Evolutionary conservation across 2,113 vertebrate species (phyloP), one percentile per base, ranked within the genome.

Genomic region (Tupaia tana): DNA sequence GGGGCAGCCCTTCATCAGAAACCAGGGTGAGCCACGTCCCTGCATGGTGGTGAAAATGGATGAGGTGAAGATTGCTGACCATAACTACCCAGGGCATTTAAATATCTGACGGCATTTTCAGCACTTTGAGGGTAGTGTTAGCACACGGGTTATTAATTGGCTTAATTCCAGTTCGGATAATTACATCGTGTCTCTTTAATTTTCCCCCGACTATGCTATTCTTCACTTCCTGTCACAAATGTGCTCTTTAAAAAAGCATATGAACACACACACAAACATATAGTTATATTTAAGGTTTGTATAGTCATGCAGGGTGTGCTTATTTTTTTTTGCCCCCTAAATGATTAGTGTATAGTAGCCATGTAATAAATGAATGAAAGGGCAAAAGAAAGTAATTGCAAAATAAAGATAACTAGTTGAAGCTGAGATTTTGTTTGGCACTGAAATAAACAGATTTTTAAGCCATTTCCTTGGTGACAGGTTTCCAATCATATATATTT

Each of bases 381-480:
- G n/a, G 86, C 27, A 84, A 92, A 94, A 95, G 90, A 95, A 95
- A 96, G 74, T 92, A n/a, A 70, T 89, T 54, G 58, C 16, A 93
- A 97, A 97, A 97, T 79, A 94, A 93, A 84, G 86, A 86, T 77
- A 89, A 96, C 92, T 90, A 95, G 58, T 61, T 95, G 86, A 97
- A 92, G 63, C 75, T 94, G 87, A 96, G 70, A 86, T 95, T 95
- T 96, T 66, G 31, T 80, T 93, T 86, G 80, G 56, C 67, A 95
- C n/a, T 84, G 79, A 97, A 95, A 92, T 90, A 97, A 96, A 97
- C 92, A 97, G 34, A 96, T 95, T 97, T 96, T 96, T 67, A 97
- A 95, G 79, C 80, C 97, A 98, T 98, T 98, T 98, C 93, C 95
- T 98, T 98, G 98, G 98, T 97, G 97, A 97, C 96, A 98, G 94